A percentile compares a stretch with the other conserved stretches of the same genome.
These are phyloP conservation scores for Bombus pascuorum DNA, from an alignment of 1,140 invertebrate species.

Conservation along the genomic window DNA sequence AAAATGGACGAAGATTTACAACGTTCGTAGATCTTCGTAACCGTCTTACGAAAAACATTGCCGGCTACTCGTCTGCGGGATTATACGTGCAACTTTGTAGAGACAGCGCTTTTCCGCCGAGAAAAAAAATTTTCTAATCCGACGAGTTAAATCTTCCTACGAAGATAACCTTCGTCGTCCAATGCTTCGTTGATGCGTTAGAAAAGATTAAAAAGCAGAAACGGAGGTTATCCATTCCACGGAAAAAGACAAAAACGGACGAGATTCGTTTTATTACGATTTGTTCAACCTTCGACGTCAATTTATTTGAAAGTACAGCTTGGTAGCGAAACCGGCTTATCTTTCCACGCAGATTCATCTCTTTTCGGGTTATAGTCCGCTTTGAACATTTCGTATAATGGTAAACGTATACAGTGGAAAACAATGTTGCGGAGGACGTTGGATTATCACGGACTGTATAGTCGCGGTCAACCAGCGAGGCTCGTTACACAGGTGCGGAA, in stretches of 20 bases:
- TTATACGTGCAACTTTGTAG: not conserved
- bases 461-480: not conserved
- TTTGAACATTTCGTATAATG: not conserved
- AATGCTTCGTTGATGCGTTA: not conserved
- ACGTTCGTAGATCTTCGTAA: slow-evolving; percentile 54
- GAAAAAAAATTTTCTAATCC: not conserved
- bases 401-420: slow-evolving; percentile 17
- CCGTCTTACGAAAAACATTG: slow-evolving; percentile 37
- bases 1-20: slow-evolving; percentile 60
- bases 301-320: too few relatives aligned
- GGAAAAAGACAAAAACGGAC: not conserved
- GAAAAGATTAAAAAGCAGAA: not conserved
- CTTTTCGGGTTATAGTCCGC: not conserved
- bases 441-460: not conserved
- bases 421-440: not conserved
- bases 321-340: too few relatives aligned
- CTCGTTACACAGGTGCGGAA: not conserved
- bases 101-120: too few relatives aligned
- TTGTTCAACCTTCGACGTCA: too few relatives aligned
- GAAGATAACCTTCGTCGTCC: not conserved
- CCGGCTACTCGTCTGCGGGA: slow-evolving; percentile 15
- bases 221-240: rapidly evolving
- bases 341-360: too few relatives aligned
- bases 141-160: not conserved
- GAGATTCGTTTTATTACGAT: not conserved